A percentile compares a stretch with the other conserved stretches of the same genome.
Evolutionary conservation across 1,140 invertebrate species (phyloP).

Genomic region (Rhagoletis pomonella): DNA sequence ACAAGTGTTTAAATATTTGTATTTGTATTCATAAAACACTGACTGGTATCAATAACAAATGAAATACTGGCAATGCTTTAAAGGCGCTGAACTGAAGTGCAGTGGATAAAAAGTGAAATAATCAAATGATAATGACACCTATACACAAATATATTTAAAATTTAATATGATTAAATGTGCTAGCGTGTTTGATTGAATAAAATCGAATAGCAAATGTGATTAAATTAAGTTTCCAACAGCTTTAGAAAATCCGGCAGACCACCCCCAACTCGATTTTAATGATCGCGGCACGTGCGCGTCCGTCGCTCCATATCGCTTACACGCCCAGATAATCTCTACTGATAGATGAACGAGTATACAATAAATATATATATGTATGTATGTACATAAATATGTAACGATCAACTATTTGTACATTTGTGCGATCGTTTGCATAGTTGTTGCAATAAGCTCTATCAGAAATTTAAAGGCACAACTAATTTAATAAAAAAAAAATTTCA

Average conservation of each 20-base stretch:
- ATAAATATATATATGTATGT: not conserved
- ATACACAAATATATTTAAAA: no score
- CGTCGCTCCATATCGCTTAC: not conserved
- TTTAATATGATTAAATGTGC: no score
- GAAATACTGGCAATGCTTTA: not conserved
- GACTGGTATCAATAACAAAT: not conserved
- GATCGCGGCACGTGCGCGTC: not conserved
- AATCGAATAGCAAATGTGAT: no score
- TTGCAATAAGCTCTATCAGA: not conserved
- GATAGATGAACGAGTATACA: not conserved
- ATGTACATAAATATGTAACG: not conserved
- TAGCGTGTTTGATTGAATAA: no score
- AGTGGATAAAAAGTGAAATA: not conserved
- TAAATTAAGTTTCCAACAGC: no score
- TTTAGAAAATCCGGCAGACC: no score
- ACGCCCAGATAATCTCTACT: not conserved
- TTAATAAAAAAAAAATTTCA: not conserved
- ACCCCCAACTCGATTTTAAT: not conserved
- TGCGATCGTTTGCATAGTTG: constrained; percentile 22
- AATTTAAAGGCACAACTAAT: constrained; percentile 36
- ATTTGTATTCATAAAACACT: not conserved
- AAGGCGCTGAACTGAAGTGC: not conserved
- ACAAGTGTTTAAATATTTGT: not conserved
- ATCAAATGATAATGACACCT: no score
- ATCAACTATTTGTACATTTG: no score